phyloP scores from a whole-genome alignment of 2,113 vertebrate species.

The Probosciger aterrimus region DNA sequence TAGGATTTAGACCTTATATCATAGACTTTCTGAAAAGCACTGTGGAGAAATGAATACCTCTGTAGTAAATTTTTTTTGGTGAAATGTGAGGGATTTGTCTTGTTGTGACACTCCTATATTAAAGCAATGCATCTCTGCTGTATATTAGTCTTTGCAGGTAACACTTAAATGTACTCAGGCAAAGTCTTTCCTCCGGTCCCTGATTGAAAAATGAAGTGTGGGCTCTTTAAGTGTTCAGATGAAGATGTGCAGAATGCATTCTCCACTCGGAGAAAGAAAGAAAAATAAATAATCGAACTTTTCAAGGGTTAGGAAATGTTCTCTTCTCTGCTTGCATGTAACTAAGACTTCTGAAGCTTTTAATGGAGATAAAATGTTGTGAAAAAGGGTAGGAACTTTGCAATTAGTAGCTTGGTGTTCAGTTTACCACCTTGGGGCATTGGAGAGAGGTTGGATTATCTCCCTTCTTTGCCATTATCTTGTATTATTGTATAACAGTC shows the following conservation, averaged over 20 bases:
- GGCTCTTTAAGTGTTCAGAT: not conserved
- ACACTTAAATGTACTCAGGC: not conserved
- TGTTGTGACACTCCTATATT: not conserved
- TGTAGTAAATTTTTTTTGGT: not conserved
- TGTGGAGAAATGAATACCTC: not conserved
- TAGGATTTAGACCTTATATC: not conserved
- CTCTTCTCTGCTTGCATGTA: not conserved
- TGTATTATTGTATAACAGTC: not conserved
- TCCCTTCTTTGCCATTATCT: not conserved
- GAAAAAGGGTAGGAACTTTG: not conserved
- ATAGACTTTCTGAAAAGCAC: not conserved
- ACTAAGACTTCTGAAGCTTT: not conserved
- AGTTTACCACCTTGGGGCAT: not conserved
- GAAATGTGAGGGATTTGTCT: not conserved
- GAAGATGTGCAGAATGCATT: not conserved
- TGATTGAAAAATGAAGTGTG: not conserved
- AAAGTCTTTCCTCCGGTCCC: not conserved
- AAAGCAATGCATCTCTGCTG: not conserved
- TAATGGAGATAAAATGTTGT: not conserved
- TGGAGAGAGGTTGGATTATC: not conserved
- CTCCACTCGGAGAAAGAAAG: not conserved
- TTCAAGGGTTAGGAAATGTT: not conserved
- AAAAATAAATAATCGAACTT: not conserved
- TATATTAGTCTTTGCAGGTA: not conserved
- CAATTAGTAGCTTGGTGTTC: not conserved